Evolutionary conservation across 2,113 vertebrate species (phyloP).

Genomic region (Xiphophorus couchianus): DNA sequence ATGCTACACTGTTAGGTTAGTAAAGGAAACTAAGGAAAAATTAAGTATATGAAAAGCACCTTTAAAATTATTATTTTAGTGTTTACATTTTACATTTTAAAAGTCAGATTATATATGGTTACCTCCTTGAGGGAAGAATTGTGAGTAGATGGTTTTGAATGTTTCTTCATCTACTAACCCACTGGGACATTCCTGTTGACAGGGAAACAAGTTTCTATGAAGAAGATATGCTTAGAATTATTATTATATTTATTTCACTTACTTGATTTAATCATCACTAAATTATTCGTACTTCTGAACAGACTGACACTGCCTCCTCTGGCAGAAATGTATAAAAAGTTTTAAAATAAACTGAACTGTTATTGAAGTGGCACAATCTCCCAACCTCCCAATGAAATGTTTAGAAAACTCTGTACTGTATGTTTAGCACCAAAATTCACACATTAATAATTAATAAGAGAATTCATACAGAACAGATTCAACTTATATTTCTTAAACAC

Average conservation of each 20-base stretch:
- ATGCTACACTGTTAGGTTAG: not conserved
- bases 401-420: too few species aligned
- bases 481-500: not conserved
- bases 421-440: not conserved
- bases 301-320: too few species aligned
- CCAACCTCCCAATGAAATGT: too few species aligned
- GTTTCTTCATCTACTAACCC: conserved; percentile 96
- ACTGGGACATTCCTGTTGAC: conserved; percentile 90
- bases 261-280: too few species aligned
- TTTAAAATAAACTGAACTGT: too few species aligned
- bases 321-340: too few species aligned
- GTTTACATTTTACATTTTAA: not conserved
- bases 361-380: too few species aligned
- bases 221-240: not conserved
- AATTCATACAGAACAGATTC: not conserved
- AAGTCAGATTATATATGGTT: not conserved
- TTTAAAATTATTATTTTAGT: not conserved
- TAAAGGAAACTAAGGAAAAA: not conserved
- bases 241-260: not conserved
- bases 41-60: not conserved
- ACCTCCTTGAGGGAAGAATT: conserved; percentile 99
- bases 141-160: conserved; percentile 94
- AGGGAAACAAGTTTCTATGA: not conserved
- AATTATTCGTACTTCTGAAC: too few species aligned
- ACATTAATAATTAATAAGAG: not conserved